Conservation (phyloP, 2,797 vertebrate species). For the Sphaeramia orbicularis region DNA sequence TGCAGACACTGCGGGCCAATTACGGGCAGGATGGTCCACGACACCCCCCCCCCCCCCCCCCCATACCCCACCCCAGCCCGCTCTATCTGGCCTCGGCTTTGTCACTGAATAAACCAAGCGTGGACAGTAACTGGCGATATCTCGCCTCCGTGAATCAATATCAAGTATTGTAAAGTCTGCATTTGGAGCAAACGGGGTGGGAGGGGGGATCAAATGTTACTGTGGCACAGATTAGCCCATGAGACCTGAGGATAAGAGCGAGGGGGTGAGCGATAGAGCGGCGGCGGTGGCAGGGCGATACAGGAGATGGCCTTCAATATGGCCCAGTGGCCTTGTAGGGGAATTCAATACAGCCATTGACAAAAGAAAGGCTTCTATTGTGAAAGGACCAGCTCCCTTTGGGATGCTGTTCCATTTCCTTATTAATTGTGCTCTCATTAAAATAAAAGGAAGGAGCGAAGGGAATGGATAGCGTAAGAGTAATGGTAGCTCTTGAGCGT, state of each 20-base stretch:
- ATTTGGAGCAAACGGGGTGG: conserved; percentile 45
- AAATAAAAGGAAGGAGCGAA: conserved; percentile 72
- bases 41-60: too few species aligned
- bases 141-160: conserved; percentile 72
- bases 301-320: conserved; percentile 78
- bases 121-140: conserved; percentile 54
- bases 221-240: conserved; percentile 74
- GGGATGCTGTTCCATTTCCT: conserved; percentile 80
- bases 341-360: conserved; percentile 83
- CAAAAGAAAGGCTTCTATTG: conserved; percentile 81
- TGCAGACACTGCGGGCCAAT: conserved; percentile 50
- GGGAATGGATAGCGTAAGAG: conserved; percentile 55
- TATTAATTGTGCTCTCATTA: conserved; percentile 82
- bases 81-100: conserved; percentile 23
- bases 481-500: conserved; percentile 64
- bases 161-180: conserved; percentile 75
- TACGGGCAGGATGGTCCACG: conserved; percentile 36
- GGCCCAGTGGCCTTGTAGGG: conserved; percentile 73
- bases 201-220: conserved; percentile 70
- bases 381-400: conserved; percentile 66
- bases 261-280: conserved; percentile 39
- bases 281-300: conserved; percentile 56
- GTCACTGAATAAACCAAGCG: conserved; percentile 60
- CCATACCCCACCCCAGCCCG: too few species aligned
- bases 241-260: conserved; percentile 66